Conservation (phyloP, 35 echinoderm and acorn worm genomes). For the Amphiura filiformis region DNA sequence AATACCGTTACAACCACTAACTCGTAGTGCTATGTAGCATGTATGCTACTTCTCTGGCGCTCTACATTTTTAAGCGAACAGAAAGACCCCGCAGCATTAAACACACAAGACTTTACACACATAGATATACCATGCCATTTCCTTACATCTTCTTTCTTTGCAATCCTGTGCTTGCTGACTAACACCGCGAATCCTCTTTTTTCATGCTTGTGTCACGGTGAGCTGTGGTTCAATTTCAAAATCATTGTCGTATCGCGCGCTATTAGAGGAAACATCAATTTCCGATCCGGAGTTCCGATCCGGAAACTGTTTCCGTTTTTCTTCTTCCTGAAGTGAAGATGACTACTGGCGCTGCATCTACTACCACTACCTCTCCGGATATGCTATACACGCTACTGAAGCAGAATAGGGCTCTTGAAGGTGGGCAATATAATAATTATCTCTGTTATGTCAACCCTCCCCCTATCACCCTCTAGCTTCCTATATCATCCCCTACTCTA, state of each 20-base stretch:
- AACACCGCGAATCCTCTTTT: too few relatives aligned
- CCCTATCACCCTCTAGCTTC: background rate
- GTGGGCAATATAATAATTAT: background rate
- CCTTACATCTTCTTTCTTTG: background rate
- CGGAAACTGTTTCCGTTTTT: background rate
- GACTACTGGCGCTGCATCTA: too few relatives aligned
- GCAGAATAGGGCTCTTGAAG: background rate
- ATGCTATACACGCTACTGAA: conserved; percentile 39
- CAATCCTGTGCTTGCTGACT: background rate
- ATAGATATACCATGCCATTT: background rate
- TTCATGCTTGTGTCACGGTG: too few relatives aligned
- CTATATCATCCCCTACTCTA: too few relatives aligned
- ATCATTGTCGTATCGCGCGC: background rate
- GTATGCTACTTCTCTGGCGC: conserved; percentile 10
- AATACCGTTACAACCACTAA: conserved; percentile 6
- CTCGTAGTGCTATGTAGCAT: conserved; percentile 18
- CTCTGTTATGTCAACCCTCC: background rate
- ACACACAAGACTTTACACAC: too few relatives aligned
- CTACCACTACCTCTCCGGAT: conserved; percentile 10
- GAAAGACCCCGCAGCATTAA: background rate
- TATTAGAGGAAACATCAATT: background rate
- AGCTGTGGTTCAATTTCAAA: too few relatives aligned
- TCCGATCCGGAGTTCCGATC: background rate
- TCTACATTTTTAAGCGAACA: background rate
- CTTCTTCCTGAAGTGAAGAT: background rate